phyloP scores from a whole-genome alignment of 2,113 vertebrate genomes.

The Rhombomys opimus region DNA sequence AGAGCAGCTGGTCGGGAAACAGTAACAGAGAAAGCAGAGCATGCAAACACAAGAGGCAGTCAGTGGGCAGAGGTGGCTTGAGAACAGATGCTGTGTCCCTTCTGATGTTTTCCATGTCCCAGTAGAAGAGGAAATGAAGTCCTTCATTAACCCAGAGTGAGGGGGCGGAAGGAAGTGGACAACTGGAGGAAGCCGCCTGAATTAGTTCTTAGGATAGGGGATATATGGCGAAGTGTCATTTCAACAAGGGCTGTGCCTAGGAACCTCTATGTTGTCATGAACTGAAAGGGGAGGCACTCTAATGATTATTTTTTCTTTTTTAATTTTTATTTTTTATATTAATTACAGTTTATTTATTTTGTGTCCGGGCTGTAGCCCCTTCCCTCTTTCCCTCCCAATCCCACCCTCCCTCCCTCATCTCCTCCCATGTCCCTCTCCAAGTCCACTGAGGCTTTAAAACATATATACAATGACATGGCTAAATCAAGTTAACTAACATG shows the following conservation, averaged over 20 bases:
- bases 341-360: too few relatives aligned
- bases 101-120: not conserved
- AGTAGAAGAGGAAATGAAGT: not conserved
- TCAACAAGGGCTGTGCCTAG: too few relatives aligned
- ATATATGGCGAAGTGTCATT: not conserved
- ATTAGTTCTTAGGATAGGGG: not conserved
- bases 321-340: too few relatives aligned
- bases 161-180: not conserved
- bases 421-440: too few relatives aligned
- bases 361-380: too few relatives aligned
- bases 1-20: not conserved
- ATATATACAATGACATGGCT: too few relatives aligned
- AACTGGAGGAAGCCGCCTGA: not conserved
- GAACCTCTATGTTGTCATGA: not conserved
- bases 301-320: not conserved
- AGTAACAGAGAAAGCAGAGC: not conserved
- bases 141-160: not conserved
- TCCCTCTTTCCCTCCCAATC: too few relatives aligned
- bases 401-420: too few relatives aligned
- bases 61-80: not conserved
- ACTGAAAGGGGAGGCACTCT: not conserved
- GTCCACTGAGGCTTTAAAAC: too few relatives aligned
- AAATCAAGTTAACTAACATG: too few relatives aligned
- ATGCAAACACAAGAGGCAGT: not conserved
- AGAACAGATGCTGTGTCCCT: not conserved